A percentile compares a stretch with the other conserved stretches of the same genome.
These are phyloP conservation scores for Potamilus streckersoni DNA, from an alignment of 1,140 invertebrate genomes.

Conservation along the genomic window DNA sequence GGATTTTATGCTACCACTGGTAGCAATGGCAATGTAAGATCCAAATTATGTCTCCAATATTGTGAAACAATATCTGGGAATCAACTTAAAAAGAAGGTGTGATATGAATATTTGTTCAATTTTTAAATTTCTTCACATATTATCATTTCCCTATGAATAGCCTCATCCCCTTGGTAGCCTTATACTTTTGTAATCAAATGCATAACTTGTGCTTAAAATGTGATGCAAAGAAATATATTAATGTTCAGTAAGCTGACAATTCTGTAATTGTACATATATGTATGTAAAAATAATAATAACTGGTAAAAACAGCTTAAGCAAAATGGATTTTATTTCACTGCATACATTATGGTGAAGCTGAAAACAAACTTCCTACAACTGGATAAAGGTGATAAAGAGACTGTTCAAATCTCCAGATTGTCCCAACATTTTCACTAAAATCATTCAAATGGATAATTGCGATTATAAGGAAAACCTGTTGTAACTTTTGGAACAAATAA, in stretches of 20 bases:
- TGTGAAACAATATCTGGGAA: too few species aligned
- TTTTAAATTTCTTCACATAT: too few species aligned
- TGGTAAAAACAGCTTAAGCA: background rate
- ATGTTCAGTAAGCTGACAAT: background rate
- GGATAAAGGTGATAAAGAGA: background rate
- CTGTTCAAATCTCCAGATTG: constrained; percentile 4
- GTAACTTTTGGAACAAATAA: constrained; percentile 16
- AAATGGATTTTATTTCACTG: background rate
- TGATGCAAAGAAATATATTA: too few species aligned
- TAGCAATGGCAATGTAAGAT: too few species aligned
- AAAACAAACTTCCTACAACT: constrained; percentile 10
- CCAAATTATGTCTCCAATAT: too few species aligned
- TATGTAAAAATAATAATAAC: background rate
- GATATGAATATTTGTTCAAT: too few species aligned
- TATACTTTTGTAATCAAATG: too few species aligned
- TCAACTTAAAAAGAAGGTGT: too few species aligned
- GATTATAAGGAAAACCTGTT: background rate
- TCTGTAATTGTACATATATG: background rate
- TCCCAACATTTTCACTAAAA: constrained; percentile 5
- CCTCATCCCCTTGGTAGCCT: too few species aligned
- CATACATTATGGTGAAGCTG: background rate
- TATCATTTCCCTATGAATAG: too few species aligned
- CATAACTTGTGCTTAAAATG: too few species aligned
- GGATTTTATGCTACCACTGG: too few species aligned
- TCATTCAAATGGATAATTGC: background rate